These are phyloP conservation scores for Diphyllodes magnificus DNA, from an alignment of 2,113 vertebrate genomes.

Conservation along the genomic window DNA sequence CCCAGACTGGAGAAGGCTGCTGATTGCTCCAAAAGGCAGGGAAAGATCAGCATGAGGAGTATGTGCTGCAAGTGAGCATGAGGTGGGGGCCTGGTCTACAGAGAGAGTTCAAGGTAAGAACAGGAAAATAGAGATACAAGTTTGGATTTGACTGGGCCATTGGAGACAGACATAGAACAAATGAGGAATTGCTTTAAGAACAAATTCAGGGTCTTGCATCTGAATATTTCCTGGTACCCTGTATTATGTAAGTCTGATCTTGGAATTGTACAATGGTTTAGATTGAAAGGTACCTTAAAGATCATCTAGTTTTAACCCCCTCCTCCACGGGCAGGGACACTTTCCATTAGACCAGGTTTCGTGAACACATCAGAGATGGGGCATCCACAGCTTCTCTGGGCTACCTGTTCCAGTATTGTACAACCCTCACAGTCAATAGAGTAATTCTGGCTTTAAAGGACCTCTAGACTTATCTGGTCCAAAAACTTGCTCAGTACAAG, in stretches of 20 bases:
- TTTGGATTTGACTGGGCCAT: neutral
- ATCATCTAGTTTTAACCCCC: neutral
- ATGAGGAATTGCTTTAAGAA: neutral
- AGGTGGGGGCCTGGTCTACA: neutral
- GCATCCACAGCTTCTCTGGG: neutral
- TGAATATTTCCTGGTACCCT: neutral
- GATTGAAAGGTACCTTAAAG: neutral
- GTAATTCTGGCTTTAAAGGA: neutral
- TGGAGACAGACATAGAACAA: neutral
- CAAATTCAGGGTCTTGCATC: neutral
- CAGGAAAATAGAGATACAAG: neutral
- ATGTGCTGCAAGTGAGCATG: neutral
- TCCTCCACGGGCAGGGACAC: neutral
- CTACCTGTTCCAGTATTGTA: neutral
- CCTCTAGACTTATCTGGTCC: neutral
- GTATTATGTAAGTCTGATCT: neutral
- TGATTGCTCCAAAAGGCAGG: neutral
- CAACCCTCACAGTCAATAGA: neutral
- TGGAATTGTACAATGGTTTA: neutral
- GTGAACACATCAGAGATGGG: neutral
- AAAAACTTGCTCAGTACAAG: neutral
- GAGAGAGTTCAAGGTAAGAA: neutral
- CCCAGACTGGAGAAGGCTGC: neutral
- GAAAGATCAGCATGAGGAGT: neutral
- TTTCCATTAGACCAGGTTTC: neutral